phyloP scores from a whole-genome alignment of 2,797 vertebrate genomes.

The Rhyacichthys aspro region DNA sequence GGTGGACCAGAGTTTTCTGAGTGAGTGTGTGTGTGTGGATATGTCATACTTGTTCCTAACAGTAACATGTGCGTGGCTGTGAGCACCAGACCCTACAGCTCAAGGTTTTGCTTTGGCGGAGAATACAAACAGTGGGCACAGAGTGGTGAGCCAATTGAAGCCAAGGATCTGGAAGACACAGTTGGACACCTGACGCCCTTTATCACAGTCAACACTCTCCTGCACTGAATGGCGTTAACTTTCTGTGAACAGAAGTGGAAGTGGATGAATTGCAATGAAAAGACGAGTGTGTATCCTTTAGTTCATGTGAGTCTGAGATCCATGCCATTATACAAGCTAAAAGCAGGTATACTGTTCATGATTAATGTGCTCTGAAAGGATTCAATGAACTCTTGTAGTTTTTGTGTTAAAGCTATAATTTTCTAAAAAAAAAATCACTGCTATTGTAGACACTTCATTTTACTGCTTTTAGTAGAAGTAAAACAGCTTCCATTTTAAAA shows the following conservation, averaged over 20 bases:
- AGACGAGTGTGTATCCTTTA: neutral
- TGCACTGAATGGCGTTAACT: conserved; percentile 33
- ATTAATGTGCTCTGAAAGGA: too few relatives aligned
- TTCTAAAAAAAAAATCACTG: too few relatives aligned
- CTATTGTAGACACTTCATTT: too few relatives aligned
- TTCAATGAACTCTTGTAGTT: neutral
- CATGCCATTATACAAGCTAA: too few relatives aligned
- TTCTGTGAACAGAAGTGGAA: neutral
- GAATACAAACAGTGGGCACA: conserved; percentile 39
- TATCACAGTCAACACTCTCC: conserved; percentile 34
- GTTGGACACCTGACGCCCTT: conserved; percentile 38
- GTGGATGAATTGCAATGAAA: neutral
- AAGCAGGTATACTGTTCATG: too few relatives aligned
- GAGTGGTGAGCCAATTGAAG: conserved; percentile 16
- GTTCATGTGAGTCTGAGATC: too few relatives aligned
- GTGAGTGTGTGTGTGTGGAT: conserved; percentile 7
- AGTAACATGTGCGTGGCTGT: conserved; percentile 5
- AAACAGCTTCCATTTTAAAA: too few relatives aligned
- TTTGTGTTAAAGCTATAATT: too few relatives aligned
- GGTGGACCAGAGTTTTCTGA: neutral
- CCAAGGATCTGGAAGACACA: conserved; percentile 36
- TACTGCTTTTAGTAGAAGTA: too few relatives aligned
- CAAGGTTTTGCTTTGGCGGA: conserved; percentile 52
- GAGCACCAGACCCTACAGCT: conserved; percentile 24
- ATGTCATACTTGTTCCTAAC: conserved; percentile 24